Conservation (phyloP, 2,888 invertebrate genomes). For the Andrena chrysosceles region DNA sequence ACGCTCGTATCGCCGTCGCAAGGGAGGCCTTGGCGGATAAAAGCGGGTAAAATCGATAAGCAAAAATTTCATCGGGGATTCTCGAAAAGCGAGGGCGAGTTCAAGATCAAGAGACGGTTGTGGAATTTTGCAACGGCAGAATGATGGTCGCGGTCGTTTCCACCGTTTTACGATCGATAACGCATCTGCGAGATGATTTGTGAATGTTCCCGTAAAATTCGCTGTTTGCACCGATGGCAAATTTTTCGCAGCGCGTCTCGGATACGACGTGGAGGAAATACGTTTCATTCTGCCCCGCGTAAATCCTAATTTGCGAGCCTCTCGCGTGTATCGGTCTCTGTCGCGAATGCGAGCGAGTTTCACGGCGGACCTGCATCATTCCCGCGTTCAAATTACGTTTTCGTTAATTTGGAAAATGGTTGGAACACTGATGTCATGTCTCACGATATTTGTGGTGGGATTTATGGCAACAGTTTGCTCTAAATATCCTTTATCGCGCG, state of each 20-base stretch:
- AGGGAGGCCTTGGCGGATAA: conserved; percentile 49
- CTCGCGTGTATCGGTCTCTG: background rate
- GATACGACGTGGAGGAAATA: background rate
- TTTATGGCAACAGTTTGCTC: background rate
- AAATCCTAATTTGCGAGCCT: background rate
- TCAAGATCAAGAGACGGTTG: conserved; percentile 21
- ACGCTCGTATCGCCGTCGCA: conserved; percentile 17
- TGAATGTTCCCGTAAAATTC: conserved; percentile 19
- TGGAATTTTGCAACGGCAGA: background rate
- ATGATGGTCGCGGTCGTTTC: background rate
- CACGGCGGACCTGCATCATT: background rate
- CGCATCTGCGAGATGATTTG: conserved; percentile 8
- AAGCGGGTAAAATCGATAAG: conserved; percentile 57
- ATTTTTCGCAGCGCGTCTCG: background rate
- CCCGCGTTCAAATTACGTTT: background rate
- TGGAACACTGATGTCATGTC: background rate
- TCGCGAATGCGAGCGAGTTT: background rate
- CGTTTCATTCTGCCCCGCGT: background rate
- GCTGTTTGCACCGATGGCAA: background rate
- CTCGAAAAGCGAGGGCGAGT: conserved; percentile 23
- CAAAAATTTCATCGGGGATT: conserved; percentile 40
- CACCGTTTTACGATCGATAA: conserved; percentile 5
- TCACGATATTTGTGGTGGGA: background rate
- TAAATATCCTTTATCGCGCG: background rate
- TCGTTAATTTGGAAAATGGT: background rate